Base-by-base conservation (phyloP, 1,140 invertebrate genomes). In the Cylas formicarius region DNA sequence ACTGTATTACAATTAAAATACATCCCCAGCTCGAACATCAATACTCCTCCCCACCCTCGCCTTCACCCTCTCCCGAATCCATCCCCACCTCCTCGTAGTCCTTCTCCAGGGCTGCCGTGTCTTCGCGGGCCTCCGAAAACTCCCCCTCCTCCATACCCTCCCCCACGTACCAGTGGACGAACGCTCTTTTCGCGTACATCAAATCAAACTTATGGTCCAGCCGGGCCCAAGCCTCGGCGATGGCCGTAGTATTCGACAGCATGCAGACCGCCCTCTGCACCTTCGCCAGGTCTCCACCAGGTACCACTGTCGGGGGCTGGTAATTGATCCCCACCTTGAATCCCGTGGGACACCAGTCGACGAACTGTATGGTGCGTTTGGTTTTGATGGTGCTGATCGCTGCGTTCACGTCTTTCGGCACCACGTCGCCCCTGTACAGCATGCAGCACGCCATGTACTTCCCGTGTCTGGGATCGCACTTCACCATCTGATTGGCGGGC, bases 401-500 rank as follows among this genome's bases (percentile, higher is more conserved):
- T 10, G 85, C 82, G 62, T 90, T 90, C 2, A 90, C 86, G 63
- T 90, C 87, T 60, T 90, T 92, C 0, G 87, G 80, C n/a, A 76
- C 74, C 14, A 77, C 75, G 55, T 77, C 75, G 17, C 75, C 75
- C 55, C 74, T 67, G 48, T 19, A 56, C 8, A 52, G 34, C 40
- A 76, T 81, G 72, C 82, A 80, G 72, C 86, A 87, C 14, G 85
- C 85, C 86, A 91, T 90, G 75, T 88, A 90, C 61, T 91, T 90
- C 48, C 87, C 88, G 65, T 86, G 81, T 55, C 86, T 75, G 7
- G 88, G 87, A 64, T 90, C 86, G 66, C 87, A 90, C 67, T 90
- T 91, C n/a, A 91, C 86, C 88, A 91, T 90, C 73, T 90, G 87
- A 71, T 88, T 91, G 56, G 81, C 79, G 23, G 86, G 82, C 66